These are phyloP conservation scores for Isurus oxyrinchus DNA, from an alignment of 2,113 vertebrate species.

Conservation along the genomic window DNA sequence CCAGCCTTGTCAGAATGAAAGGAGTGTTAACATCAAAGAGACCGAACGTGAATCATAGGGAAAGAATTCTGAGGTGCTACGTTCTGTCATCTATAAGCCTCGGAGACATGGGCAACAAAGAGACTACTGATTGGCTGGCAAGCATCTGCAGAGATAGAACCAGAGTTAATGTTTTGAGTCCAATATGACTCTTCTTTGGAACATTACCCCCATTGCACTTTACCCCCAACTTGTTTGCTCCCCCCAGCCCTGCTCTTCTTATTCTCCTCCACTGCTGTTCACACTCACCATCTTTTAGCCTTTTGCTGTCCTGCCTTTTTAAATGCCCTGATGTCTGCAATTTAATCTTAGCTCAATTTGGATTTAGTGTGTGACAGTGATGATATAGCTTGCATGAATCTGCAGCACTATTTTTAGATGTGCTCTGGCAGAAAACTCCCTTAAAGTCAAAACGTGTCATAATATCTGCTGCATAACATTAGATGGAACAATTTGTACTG, in stretches of 20 bases:
- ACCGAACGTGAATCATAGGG: no score
- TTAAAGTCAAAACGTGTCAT: slow-evolving; percentile 24
- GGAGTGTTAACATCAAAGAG: no score
- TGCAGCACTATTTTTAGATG: slow-evolving; percentile 19
- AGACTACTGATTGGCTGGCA: no score
- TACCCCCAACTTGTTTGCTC: not conserved
- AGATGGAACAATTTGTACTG: not conserved
- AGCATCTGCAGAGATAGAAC: no score
- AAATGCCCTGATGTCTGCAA: not conserved
- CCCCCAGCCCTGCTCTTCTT: not conserved
- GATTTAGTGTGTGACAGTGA: not conserved
- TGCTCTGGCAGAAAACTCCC: not conserved
- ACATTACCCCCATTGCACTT: not conserved
- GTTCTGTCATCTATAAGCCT: no score
- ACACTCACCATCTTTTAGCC: not conserved
- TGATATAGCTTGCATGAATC: not conserved
- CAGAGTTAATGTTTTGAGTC: no score
- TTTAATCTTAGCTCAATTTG: not conserved
- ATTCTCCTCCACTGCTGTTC: not conserved
- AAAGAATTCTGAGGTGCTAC: no score
- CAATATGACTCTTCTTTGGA: no score
- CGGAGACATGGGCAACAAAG: no score
- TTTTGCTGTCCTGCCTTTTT: not conserved
- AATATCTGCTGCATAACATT: no score
- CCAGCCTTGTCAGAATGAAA: no score